phyloP scores from a whole-genome alignment of 2,797 vertebrate genomes.

The Esox masquinongy region DNA sequence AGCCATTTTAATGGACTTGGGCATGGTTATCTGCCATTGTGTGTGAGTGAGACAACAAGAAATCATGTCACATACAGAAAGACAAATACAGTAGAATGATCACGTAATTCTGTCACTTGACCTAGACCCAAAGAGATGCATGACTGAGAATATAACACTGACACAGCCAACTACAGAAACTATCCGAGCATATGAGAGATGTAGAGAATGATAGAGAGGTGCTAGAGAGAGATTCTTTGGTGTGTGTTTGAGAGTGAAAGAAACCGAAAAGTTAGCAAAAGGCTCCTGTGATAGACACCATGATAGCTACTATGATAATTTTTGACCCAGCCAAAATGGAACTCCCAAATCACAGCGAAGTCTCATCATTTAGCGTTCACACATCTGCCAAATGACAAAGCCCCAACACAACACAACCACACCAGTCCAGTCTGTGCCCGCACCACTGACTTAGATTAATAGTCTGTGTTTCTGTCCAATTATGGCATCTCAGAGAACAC shows the following conservation, averaged over 20 bases:
- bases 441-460: no score
- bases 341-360: background rate
- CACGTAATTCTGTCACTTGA: background rate
- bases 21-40: background rate
- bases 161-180: background rate
- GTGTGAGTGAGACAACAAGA: background rate
- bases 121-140: background rate
- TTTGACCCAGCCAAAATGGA: background rate
- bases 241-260: slow-evolving; percentile 3
- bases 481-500: no score
- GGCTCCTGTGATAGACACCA: background rate
- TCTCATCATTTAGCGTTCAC: background rate
- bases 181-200: background rate
- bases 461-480: no score
- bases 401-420: background rate
- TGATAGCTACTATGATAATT: background rate
- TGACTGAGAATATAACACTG: background rate
- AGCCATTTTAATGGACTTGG: background rate
- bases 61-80: background rate
- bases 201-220: slow-evolving; percentile 19
- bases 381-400: background rate
- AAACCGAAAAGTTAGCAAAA: background rate
- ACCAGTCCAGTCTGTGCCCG: background rate
- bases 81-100: background rate
- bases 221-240: slow-evolving; percentile 4